Percentiles rank a stretch among this genome's conserved stretches.
Evolutionary conservation across 2,113 vertebrate genomes (phyloP).

Genomic region (Aldabrachelys gigantea): DNA sequence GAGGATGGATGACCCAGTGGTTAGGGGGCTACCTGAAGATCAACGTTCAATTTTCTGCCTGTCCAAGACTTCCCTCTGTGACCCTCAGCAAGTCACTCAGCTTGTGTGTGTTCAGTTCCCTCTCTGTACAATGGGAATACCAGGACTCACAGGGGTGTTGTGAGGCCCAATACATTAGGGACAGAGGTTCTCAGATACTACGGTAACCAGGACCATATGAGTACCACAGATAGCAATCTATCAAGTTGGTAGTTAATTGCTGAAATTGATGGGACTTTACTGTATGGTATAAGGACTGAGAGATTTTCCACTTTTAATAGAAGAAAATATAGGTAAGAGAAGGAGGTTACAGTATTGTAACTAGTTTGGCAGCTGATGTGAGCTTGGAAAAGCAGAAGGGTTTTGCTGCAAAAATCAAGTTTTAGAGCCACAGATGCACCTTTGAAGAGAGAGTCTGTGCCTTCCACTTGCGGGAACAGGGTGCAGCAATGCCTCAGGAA

Average conservation of each 20-base stretch:
- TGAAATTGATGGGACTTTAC: background rate
- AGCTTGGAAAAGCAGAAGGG: background rate
- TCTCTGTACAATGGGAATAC: background rate
- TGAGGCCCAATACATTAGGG: background rate
- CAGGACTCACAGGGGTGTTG: background rate
- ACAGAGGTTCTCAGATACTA: background rate
- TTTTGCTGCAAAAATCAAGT: background rate
- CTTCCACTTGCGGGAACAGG: background rate
- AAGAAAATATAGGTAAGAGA: background rate
- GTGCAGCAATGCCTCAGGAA: background rate
- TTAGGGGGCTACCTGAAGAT: background rate
- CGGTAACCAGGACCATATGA: background rate
- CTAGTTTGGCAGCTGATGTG: background rate
- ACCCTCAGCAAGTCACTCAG: background rate
- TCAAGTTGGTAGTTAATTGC: background rate
- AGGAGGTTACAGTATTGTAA: background rate
- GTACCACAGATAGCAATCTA: background rate
- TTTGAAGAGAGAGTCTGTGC: background rate
- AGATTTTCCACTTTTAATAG: background rate
- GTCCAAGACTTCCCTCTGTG: background rate
- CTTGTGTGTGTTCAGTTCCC: background rate
- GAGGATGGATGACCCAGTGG: background rate
- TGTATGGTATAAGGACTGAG: background rate
- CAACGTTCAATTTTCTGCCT: background rate
- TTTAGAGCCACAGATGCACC: background rate